Percentiles rank a stretch among this genome's conserved stretches.
Evolutionary conservation across 2,113 vertebrate species (phyloP).

Genomic region (Erpornis zantholeuca): DNA sequence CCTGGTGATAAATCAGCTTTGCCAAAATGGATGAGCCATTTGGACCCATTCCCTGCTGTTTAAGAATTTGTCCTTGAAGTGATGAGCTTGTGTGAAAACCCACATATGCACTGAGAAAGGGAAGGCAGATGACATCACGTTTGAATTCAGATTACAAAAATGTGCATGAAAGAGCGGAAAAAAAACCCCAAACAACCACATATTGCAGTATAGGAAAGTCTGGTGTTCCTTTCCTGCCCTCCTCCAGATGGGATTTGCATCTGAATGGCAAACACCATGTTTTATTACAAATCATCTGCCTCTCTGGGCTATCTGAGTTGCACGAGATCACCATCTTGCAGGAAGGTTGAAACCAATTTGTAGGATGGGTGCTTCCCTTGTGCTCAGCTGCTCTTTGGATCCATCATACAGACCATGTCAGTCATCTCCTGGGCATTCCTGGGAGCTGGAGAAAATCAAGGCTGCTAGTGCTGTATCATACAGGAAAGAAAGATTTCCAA

Average conservation of each 20-base stretch:
- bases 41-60: neutral
- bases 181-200: neutral
- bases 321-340: neutral
- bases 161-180: neutral
- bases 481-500: neutral
- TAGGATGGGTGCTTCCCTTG: neutral
- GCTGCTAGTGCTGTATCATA: too few species aligned
- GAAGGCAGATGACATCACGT: neutral
- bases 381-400: neutral
- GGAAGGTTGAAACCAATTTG: neutral
- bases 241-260: neutral
- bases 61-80: neutral
- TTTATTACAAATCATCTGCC: neutral
- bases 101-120: neutral
- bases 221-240: neutral
- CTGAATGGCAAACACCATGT: fast-evolving
- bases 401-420: fast-evolving
- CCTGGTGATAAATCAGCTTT: neutral
- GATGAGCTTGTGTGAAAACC: neutral
- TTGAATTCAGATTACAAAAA: constrained; percentile 34
- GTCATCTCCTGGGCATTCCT: neutral
- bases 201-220: neutral
- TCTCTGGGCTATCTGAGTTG: neutral
- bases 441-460: fast-evolving
- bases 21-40: neutral